phyloP scores from a whole-genome alignment of 2,888 invertebrate genomes.

The Ochropleura leucogaster region DNA sequence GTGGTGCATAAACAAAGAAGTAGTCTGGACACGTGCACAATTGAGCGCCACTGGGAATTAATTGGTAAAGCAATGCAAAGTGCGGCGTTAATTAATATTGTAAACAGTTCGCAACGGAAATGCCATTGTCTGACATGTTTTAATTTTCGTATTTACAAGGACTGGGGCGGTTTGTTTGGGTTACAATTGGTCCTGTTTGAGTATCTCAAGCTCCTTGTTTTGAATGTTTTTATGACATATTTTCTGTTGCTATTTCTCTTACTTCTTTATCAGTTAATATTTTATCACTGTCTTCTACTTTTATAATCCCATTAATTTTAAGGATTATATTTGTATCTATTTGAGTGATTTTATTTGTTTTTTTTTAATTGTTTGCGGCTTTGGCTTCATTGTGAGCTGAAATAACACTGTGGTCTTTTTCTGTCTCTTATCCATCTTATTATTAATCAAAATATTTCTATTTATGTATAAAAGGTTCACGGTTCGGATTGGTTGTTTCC shows the following conservation, averaged over 20 bases:
- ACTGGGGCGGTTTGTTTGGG: conserved; percentile 20
- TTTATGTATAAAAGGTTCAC: no score
- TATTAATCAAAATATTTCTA: no score
- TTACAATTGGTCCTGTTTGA: conserved; percentile 31
- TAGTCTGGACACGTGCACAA: conserved; percentile 64
- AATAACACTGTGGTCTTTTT: background rate
- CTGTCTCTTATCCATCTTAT: background rate
- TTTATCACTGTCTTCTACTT: background rate
- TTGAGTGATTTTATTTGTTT: background rate
- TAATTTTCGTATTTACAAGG: conserved; percentile 50
- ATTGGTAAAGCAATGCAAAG: conserved; percentile 61
- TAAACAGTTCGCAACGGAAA: conserved; percentile 64
- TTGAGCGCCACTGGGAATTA: conserved; percentile 63
- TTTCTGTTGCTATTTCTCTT: background rate
- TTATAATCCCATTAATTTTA: background rate
- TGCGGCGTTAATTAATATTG: conserved; percentile 62
- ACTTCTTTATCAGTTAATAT: background rate
- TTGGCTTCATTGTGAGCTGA: background rate
- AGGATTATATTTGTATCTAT: background rate
- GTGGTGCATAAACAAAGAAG: conserved; percentile 58
- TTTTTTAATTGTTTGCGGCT: background rate
- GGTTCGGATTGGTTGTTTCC: no score
- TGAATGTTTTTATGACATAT: background rate
- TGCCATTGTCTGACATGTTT: conserved; percentile 58
- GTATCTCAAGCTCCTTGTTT: conserved; percentile 20